phyloP scores from a whole-genome alignment of 2,113 vertebrate species.

The Orcinus orca region DNA sequence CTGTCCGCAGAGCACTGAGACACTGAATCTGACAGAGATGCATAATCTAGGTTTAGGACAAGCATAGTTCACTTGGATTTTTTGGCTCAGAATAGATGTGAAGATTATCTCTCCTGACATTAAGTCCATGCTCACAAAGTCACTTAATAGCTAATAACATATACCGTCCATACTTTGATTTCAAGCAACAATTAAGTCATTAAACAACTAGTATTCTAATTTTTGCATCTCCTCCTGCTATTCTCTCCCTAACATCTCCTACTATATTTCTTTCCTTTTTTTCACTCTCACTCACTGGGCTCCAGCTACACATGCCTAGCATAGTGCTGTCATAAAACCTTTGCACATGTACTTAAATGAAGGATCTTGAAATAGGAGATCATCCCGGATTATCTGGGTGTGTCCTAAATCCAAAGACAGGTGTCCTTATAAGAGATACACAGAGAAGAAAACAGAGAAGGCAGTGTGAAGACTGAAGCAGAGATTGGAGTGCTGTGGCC shows the following conservation, averaged over 20 bases:
- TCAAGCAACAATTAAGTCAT: not conserved
- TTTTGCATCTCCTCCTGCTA: not conserved
- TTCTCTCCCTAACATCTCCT: not conserved
- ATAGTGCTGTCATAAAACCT: not conserved
- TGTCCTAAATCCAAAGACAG: not conserved
- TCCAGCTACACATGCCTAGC: not conserved
- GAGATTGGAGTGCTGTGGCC: not conserved
- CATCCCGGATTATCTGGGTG: not conserved
- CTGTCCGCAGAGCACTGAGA: not conserved
- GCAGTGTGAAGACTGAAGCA: not conserved
- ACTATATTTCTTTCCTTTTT: not conserved
- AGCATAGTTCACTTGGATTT: not conserved
- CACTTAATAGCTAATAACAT: not conserved
- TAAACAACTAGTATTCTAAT: not conserved
- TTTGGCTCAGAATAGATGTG: not conserved
- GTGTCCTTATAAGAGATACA: not conserved
- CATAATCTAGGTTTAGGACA: not conserved
- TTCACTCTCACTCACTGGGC: not conserved
- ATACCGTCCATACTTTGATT: not conserved
- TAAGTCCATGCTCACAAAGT: not conserved
- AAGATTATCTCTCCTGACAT: not conserved
- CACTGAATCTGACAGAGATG: not conserved
- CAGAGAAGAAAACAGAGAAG: not conserved
- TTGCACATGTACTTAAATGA: not conserved
- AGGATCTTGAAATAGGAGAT: not conserved